Conservation (phyloP, 2,888 invertebrate genomes). For the Malachius bipustulatus region DNA sequence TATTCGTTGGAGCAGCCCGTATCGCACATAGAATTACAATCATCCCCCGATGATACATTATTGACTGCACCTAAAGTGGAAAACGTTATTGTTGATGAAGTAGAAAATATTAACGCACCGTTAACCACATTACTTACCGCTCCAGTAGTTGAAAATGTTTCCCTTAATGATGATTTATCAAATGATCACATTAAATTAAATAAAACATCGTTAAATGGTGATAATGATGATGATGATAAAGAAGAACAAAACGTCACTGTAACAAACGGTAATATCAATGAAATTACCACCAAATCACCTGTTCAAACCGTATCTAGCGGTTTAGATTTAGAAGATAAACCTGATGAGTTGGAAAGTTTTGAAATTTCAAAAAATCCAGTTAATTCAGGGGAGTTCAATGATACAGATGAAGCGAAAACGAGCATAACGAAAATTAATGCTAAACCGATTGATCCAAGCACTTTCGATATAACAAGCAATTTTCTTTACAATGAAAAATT, state of each 20-base stretch:
- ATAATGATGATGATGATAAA: slow-evolving; percentile 6
- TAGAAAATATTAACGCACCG: neutral
- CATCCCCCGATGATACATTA: no score
- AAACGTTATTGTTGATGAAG: neutral
- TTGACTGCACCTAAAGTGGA: neutral
- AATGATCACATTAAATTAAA: no score
- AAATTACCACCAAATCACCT: slow-evolving; percentile 6
- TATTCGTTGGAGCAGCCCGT: neutral
- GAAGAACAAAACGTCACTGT: slow-evolving; percentile 8
- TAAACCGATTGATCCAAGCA: slow-evolving; percentile 12
- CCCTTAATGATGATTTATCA: no score
- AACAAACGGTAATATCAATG: slow-evolving; percentile 9
- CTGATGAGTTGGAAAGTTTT: neutral
- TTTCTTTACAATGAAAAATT: slow-evolving; percentile 30
- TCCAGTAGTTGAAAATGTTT: neutral
- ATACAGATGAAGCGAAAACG: slow-evolving; percentile 24
- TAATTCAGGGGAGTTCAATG: slow-evolving; percentile 4
- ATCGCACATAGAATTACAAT: neutral
- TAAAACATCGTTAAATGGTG: no score
- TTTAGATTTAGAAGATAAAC: neutral
- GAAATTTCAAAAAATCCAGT: neutral
- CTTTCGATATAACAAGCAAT: slow-evolving; percentile 23
- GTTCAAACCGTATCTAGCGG: neutral
- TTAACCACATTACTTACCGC: no score
- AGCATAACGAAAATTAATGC: neutral